Base-by-base conservation (phyloP, 35 echinoderm and acorn worm genomes). In the Antedon bifida region DNA sequence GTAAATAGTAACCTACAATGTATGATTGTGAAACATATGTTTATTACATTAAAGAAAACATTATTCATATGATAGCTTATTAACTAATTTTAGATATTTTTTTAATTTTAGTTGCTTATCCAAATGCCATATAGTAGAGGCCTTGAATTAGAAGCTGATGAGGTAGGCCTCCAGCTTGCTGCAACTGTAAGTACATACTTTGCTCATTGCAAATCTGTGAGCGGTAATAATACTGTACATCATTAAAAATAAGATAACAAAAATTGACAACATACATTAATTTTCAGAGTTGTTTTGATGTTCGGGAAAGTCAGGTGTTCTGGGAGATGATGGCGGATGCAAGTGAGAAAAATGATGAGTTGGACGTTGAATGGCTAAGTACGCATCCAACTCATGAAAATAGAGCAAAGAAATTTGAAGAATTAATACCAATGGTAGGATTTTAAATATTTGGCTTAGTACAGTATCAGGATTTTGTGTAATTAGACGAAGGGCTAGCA, bases 81-180 rank as follows among this genome's bases (percentile, higher is more conserved):
- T 64, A 64, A 64, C 5, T 16, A 16, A 19, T 64, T 23, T 64
- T 19, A 64, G 9, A 64, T 64, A 64, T 26, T 26, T 64, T 7
- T 64, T 29, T 78, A 19, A 1, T 84, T 84, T 5, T 82, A 97
- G 94, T 74, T 97, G 33, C 77, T 96, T 76, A 77, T 97, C 30
- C 85, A 89, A 46, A 97, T 97, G 94, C 94, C 94, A 8, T 97
- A 97, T 74, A 97, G 78, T 36, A 56, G 94, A 77, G 73, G 74
- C 34, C 35, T 97, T 29, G 94, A 97, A 33, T 84, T 85, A 12
- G 94, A 97, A 87, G 94, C 94, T 34, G 94, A 97, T 92, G 90
- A 90, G 79, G 90, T 97, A 11, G 94, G 94, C 32, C 82, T 97
- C 35, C 64, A 82, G 75, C 64, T 97, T 30, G 94, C 94, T 77